Evolutionary conservation across 64 coral and sea anemone species (phyloP), one percentile per base, ranked within the genome.

Genomic region (Acropora tenuis): DNA sequence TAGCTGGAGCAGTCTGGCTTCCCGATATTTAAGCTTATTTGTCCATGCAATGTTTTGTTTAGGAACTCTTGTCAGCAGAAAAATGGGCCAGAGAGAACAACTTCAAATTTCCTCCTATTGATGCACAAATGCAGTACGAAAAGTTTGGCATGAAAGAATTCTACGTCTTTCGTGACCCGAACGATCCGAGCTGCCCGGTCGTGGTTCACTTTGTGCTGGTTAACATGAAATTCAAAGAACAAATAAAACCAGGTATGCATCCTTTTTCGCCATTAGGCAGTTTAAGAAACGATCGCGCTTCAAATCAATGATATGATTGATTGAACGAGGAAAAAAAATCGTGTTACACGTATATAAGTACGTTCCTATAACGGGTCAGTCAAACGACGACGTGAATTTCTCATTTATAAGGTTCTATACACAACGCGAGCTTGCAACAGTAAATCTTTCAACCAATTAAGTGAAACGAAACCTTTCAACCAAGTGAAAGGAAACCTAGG

Each of bases 21-120:
- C 48, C 10, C 8, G 65, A 0, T 43, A 41, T 8, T 41, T 8
- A 43, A 75, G 20, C 7, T 1, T 78, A 16, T 78, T 13, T 17
- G 47, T 17, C 9, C 13, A 2, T 9, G 15, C n/a, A 18, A 18
- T 12, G 45, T 19, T 49, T 49, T 43, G 67, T 83, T 67, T 11
- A 83, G 80, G 57, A 83, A 17, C 55, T 83, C 13, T 45, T 45
- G 4, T 15, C 89, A 57, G 89, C 94, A 1, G 78, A 95, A 20
- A 8, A 95, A 63, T 95, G 94, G 94, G 94, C 94, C 1, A 77
- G 55, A 19, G 55, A 84, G 55, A 95, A 95, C 90, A 89, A 89
- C 49, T 47, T 80, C 0, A 79, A 79, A 15, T 95, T 95, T 1
- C 94, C 94, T 40, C 94, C 90, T 0, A 88, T 95, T 50, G 82